Conservation (phyloP, 2,113 vertebrate genomes). For the Chauna torquata region DNA sequence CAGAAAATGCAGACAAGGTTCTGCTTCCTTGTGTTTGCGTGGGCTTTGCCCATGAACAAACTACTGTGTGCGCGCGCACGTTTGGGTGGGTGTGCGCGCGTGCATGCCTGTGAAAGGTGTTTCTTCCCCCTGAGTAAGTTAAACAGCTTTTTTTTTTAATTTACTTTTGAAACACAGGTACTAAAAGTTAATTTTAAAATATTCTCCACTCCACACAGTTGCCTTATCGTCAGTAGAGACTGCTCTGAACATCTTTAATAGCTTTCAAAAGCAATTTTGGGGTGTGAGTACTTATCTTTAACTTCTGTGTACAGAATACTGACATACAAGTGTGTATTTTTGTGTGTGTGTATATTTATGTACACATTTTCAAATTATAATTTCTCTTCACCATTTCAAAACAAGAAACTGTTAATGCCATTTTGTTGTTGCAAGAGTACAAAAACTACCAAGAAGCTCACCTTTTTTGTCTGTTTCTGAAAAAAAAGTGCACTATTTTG, state of each 20-base stretch:
- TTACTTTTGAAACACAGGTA: background rate
- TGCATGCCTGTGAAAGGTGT: background rate
- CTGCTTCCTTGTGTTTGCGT: accelerated
- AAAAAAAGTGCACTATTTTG: background rate
- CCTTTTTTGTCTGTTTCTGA: conserved; percentile 13
- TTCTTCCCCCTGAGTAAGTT: background rate
- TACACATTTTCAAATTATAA: background rate
- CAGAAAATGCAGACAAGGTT: background rate
- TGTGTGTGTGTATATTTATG: background rate
- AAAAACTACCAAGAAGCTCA: conserved; percentile 6
- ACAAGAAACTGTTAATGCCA: conserved; percentile 50
- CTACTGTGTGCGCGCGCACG: background rate
- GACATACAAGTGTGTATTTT: background rate
- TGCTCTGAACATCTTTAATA: background rate
- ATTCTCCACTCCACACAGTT: conserved; percentile 7
- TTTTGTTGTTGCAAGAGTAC: conserved; percentile 27
- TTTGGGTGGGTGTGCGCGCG: no score
- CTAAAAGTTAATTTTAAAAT: background rate
- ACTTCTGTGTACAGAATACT: background rate
- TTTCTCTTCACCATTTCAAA: conserved; percentile 24
- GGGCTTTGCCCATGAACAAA: background rate
- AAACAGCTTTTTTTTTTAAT: background rate
- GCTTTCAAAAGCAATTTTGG: background rate
- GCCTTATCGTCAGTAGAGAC: conserved; percentile 34
- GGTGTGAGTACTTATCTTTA: background rate